Evolutionary conservation across 2,888 invertebrate species (phyloP), one percentile per base, ranked within the genome.

Genomic region (Polydrusus tereticollis): DNA sequence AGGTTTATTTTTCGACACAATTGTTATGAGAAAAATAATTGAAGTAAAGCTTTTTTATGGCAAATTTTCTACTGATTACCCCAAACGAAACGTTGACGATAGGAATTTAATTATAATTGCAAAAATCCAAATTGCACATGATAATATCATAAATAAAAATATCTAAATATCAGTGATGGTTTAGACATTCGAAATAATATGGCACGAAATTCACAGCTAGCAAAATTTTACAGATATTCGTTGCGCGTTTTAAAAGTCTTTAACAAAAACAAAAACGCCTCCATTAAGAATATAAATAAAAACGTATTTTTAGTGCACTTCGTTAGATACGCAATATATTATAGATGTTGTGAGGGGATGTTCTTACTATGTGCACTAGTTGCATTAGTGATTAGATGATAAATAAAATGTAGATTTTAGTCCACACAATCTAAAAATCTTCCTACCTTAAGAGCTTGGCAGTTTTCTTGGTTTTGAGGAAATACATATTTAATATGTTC

Each of bases 121-220:
- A 23, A 33, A 14, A 18, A 59, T 47, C 29, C 26, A 58, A 10
- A 65, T 65, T 65, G 65, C 65, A 65, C 65, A 33, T 26, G 52
- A 63, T 52, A 29, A 38, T 41, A 52, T 45, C 23, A 47, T 60
- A 47, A 47, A 16, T 23, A 29, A 55, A 62, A 59, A n/a, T 52
- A 57, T 66, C 16, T 21, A 62, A n/a, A 21, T 52, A 57, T 52
- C 16, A 26, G 43, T 52, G 55, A 36, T 69, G 29, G 12, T 36
- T 26, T 6, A 23, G 10, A 20, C 18, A 64, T 36, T 43, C 6
- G 23, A 63, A 55, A 36, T 45, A 69, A 50, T 74, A 76, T 75
- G 75, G 73, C 62, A 73, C 70, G 45, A 65, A 73, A 75, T 75
- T 74, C 74, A 73, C 72, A 75, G 73, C 69, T 69, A 50, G 58